Evolutionary conservation across 2,113 vertebrate genomes (phyloP), one percentile per base, ranked within the genome.

Genomic region (Sceloporus undulatus): DNA sequence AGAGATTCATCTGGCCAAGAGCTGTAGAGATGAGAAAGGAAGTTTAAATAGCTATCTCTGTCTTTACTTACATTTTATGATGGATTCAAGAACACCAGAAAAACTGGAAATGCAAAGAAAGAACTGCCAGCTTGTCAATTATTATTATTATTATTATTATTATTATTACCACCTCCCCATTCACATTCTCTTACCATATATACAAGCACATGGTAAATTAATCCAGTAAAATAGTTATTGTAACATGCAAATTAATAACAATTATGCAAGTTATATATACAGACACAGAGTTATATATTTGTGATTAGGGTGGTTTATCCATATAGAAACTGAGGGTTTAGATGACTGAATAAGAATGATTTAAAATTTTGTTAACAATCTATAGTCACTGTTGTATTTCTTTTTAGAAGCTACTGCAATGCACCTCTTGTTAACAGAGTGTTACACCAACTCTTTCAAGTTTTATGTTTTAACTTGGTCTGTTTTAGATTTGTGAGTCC

Each of bases 271-370:
- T 9, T 70, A 48, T 0, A 70, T 16, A 62, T 62, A 62, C 14
- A 62, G 13, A 48, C 42, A 48, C 2, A 48, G 42, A 48, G 6
- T 48, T 48, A 48, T 48, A 48, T 48, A 48, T 48, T 48, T 48
- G 42, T 48, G 42, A 18, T 62, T 3, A 18, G 59, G 59, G 59
- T 18, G 18, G 13, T 14, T 62, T 62, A 62, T 13, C 59, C 23
- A 52, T 29, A 79, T 66, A 40, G 34, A 23, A 52, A 66, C 4
- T 48, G 11, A 27, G 5, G 27, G 8, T 40, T 38, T 25, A 18
- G 68, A 42, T 83, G 65, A 83, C 4, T 83, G 29, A 83, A 83
- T 83, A 48, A 27, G 59, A 81, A 65, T 81, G 34, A 38, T 65
- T 65, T 5, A 48, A 48, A 10, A 34, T 74, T 73, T 34, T 74